Conservation (phyloP, 2,113 vertebrate species). For the Danionella cerebrum region DNA sequence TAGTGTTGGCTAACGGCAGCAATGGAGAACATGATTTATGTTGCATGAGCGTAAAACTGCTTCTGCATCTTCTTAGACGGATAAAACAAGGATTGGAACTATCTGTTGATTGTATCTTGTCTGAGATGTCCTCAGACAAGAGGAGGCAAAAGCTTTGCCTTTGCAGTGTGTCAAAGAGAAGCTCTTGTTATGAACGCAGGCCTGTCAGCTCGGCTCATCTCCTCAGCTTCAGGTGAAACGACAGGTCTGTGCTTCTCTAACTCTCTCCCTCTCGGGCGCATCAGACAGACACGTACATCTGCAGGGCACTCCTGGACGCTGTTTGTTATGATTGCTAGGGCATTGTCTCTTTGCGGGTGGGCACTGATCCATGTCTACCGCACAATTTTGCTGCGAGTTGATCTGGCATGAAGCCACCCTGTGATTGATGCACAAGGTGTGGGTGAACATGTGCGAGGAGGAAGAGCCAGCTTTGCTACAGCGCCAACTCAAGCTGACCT, state of each 20-base stretch:
- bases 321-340: not conserved
- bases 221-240: not conserved
- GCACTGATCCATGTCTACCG: not conserved
- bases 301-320: not conserved
- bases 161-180: not conserved
- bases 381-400: not conserved
- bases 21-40: too few relatives aligned
- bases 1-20: too few relatives aligned
- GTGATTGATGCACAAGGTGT: not conserved
- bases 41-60: too few relatives aligned
- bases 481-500: slow-evolving; percentile 14
- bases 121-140: too few relatives aligned
- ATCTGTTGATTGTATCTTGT: not conserved
- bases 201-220: not conserved
- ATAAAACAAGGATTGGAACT: not conserved
- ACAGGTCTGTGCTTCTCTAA: slow-evolving; percentile 9
- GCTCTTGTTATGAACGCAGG: not conserved
- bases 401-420: not conserved
- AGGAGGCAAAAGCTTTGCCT: too few relatives aligned
- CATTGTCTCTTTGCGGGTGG: slow-evolving; percentile 14
- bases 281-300: not conserved
- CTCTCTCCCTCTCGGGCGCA: not conserved
- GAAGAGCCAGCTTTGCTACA: not conserved
- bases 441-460: not conserved
- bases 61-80: too few relatives aligned